Evolutionary conservation across 2,888 invertebrate genomes (phyloP).

Genomic region (Cataglyphis altisquamis): DNA sequence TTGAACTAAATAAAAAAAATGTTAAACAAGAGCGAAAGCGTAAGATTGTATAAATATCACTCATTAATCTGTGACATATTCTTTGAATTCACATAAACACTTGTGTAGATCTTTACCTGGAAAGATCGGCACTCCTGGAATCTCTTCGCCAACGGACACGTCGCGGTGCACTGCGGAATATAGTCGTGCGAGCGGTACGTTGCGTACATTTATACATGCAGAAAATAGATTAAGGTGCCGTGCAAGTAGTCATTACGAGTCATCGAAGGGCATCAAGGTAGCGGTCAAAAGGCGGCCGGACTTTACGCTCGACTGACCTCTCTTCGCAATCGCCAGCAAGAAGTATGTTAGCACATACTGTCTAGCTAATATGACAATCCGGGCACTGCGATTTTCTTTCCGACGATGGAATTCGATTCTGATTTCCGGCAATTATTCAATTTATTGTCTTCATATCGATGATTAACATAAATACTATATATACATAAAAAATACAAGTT

Average conservation of each 20-base stretch:
- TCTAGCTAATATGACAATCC: constrained; percentile 31
- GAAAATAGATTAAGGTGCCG: constrained; percentile 80
- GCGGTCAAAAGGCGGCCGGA: constrained; percentile 80
- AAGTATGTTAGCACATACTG: constrained; percentile 32
- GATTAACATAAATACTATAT: neutral
- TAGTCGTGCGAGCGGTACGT: constrained; percentile 25
- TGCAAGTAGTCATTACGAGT: constrained; percentile 73
- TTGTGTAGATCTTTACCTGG: constrained; percentile 53
- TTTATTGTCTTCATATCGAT: neutral
- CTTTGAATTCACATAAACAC: neutral
- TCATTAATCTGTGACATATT: neutral
- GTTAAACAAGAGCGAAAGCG: neutral
- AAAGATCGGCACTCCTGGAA: constrained; percentile 53
- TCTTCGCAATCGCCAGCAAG: constrained; percentile 67
- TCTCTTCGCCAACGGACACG: constrained; percentile 47
- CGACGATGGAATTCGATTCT: constrained; percentile 1
- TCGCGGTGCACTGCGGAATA: constrained; percentile 58
- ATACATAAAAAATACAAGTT: neutral
- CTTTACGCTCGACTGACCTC: constrained; percentile 81
- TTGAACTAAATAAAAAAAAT: neutral
- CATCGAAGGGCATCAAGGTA: constrained; percentile 81
- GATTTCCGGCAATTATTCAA: constrained; percentile 2
- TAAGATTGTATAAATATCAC: neutral
- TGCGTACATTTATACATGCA: constrained; percentile 79
- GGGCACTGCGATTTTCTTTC: constrained; percentile 14